Evolutionary conservation across 1,140 invertebrate genomes (phyloP), one percentile per base, ranked within the genome.

Genomic region (Eufriesea mexicana): DNA sequence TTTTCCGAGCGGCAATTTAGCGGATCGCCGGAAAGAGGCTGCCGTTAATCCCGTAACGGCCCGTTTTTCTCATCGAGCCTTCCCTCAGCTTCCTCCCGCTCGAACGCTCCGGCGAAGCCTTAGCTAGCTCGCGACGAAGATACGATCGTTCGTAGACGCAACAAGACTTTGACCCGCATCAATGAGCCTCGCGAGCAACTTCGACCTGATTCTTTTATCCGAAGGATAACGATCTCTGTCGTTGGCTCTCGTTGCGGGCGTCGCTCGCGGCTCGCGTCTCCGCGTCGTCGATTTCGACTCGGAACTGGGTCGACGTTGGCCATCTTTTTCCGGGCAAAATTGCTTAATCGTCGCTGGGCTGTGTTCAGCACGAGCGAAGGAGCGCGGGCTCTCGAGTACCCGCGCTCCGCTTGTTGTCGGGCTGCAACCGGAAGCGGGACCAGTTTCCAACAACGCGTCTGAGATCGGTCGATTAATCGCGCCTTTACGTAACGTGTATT

Each of bases 181-280:
- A 84, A 85, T 47, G 78, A 87, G 83, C 73, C 84, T 82, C 84
- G 86, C 84, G 82, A 87, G 84, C 83, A 84, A 84, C 85, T 88
- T 83, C 83, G 88, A 88, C 86, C 88, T 83, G 84, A 91, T 91
- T 91, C 79, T 73, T 75, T 73, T 82, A 89, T 89, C 75, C 75
- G 61, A 54, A 23, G 66, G 86, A 88, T 85, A 88, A 88, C 70
- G 68, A 85, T 88, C 86, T 85, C n/a, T n/a, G n/a, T n/a, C n/a
- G n/a, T n/a, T n/a, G n/a, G n/a, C 72, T 59, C 49, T 20, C 28
- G 6, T 77, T 16, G 79, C 16, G 47, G 35, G 28, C 28, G 47
- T 72, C 28, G 45, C 54, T 20, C 47, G 16, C 4, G 14, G 12
- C 20, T 23, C 64, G 23, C n/a, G 49, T 67, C 54, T 55, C 59